phyloP scores from a whole-genome alignment of 2,888 invertebrate genomes.

The Polydrusus tereticollis region DNA sequence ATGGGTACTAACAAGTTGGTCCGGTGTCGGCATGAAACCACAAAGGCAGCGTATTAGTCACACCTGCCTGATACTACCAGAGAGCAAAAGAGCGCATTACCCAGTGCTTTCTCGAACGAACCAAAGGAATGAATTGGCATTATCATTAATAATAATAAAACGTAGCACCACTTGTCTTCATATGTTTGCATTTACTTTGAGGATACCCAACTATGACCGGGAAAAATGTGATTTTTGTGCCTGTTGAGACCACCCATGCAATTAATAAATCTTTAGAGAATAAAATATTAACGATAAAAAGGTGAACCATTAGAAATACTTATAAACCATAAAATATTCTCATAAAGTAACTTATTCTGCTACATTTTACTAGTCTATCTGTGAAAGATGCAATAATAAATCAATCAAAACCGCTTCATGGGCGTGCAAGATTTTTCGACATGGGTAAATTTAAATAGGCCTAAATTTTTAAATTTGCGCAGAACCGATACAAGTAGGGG shows the following conservation, averaged over 20 bases:
- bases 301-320: no score
- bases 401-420: no score
- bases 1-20: constrained; percentile 30
- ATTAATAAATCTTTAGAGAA: background rate
- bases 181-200: constrained; percentile 56
- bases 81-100: constrained; percentile 54
- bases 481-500: no score
- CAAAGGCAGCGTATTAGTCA: constrained; percentile 67
- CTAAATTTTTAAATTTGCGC: no score
- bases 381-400: no score
- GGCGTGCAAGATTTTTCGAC: no score
- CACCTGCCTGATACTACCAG: constrained; percentile 66
- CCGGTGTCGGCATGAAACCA: constrained; percentile 62
- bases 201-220: constrained; percentile 36
- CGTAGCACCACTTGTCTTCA: constrained; percentile 56
- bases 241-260: constrained; percentile 18
- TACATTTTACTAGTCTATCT: no score
- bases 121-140: constrained; percentile 66
- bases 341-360: no score
- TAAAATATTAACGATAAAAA: background rate
- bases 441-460: no score
- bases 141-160: constrained; percentile 65
- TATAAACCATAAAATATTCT: no score
- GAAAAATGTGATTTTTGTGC: constrained; percentile 34
- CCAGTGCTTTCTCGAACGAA: constrained; percentile 55